Conservation (phyloP, 2,888 invertebrate species). For the Tanypteryx hageni region DNA sequence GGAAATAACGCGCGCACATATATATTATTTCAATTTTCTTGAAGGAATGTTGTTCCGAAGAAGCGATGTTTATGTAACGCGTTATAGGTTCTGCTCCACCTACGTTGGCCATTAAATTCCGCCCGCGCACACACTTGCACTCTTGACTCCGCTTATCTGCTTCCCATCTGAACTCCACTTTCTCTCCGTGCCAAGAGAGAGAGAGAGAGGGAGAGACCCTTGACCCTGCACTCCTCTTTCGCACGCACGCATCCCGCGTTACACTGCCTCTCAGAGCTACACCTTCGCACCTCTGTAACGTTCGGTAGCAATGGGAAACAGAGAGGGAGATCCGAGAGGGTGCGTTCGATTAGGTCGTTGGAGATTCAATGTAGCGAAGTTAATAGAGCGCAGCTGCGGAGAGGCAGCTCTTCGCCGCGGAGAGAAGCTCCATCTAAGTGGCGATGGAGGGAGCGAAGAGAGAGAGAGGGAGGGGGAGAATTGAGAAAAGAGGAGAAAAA, state of each 20-base stretch:
- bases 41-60: background rate
- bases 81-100: slow-evolving; percentile 15
- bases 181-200: slow-evolving; percentile 31
- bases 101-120: slow-evolving; percentile 46
- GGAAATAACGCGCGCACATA: background rate
- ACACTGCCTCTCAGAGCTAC: background rate
- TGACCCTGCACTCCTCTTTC: background rate
- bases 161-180: slow-evolving; percentile 44
- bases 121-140: slow-evolving; percentile 42
- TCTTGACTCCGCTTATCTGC: slow-evolving; percentile 56
- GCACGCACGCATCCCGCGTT: background rate
- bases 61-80: slow-evolving; percentile 28
- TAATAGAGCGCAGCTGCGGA: slow-evolving; percentile 59
- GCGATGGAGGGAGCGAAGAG: slow-evolving; percentile 22
- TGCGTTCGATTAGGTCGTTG: slow-evolving; percentile 61
- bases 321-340: background rate
- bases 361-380: slow-evolving; percentile 61
- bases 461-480: no score
- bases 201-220: slow-evolving; percentile 9
- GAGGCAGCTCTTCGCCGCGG: slow-evolving; percentile 17
- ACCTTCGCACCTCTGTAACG: background rate
- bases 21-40: slow-evolving; percentile 25
- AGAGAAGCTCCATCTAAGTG: slow-evolving; percentile 39
- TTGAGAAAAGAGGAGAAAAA: background rate
- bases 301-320: slow-evolving; percentile 8